These are phyloP conservation scores for Drosophila rubida DNA, from an alignment of 2,888 invertebrate genomes.

Conservation along the genomic window DNA sequence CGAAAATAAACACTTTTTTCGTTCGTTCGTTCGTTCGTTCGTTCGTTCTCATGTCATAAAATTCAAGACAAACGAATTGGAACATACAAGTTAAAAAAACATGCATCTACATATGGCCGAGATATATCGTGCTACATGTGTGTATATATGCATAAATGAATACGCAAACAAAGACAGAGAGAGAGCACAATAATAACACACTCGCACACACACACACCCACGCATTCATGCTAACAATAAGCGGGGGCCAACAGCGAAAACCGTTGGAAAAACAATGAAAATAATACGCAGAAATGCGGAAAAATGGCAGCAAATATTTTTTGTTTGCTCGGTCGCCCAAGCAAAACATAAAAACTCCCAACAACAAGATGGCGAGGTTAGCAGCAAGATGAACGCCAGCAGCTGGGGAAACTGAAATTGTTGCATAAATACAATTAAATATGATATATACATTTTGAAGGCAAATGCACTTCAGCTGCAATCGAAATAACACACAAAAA, in stretches of 20 bases:
- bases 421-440: slow-evolving; percentile 46
- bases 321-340: slow-evolving; percentile 43
- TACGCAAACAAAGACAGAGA: slow-evolving; percentile 53
- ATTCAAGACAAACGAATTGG: slow-evolving; percentile 77
- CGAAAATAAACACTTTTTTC: slow-evolving; percentile 65
- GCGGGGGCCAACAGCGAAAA: slow-evolving; percentile 48
- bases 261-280: slow-evolving; percentile 67
- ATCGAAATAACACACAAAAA: not conserved
- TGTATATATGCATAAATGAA: slow-evolving; percentile 57
- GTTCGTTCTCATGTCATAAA: slow-evolving; percentile 58
- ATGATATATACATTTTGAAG: slow-evolving; percentile 25
- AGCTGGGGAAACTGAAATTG: slow-evolving; percentile 9
- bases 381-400: slow-evolving; percentile 5
- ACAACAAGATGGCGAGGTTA: slow-evolving; percentile 18
- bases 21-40: no score
- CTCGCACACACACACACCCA: slow-evolving; percentile 6
- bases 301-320: slow-evolving; percentile 61
- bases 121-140: slow-evolving; percentile 23
- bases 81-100: slow-evolving; percentile 69
- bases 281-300: slow-evolving; percentile 71
- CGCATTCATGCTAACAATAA: slow-evolving; percentile 6
- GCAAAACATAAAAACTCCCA: slow-evolving; percentile 34
- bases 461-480: slow-evolving; percentile 13
- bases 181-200: slow-evolving; percentile 40
- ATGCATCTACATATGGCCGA: slow-evolving; percentile 56